Evolutionary conservation across 2,113 vertebrate genomes (phyloP).

Genomic region (Microcebus griseorufus): DNA sequence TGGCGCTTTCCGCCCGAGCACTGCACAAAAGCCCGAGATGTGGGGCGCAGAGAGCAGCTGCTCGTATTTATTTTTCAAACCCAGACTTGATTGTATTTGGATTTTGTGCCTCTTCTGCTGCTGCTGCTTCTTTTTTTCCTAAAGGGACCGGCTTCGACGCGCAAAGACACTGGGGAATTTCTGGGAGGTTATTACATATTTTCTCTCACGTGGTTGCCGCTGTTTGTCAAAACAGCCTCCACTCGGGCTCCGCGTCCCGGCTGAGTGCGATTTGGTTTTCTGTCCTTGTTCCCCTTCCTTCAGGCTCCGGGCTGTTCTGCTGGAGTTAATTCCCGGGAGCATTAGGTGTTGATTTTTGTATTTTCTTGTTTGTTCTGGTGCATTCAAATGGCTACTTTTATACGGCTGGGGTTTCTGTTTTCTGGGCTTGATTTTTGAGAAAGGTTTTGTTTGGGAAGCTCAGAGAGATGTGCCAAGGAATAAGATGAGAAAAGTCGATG

Average conservation of each 20-base stretch:
- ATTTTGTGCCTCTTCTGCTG: not conserved
- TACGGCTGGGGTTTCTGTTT: not conserved
- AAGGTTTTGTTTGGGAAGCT: not conserved
- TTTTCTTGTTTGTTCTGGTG: not conserved
- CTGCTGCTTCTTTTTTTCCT: not conserved
- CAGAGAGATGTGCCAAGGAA: not conserved
- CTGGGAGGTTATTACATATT: not conserved
- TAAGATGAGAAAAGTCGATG: not conserved
- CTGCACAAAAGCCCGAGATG: rapidly evolving
- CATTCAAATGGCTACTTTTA: not conserved
- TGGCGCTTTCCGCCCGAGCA: rapidly evolving
- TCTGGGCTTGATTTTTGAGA: not conserved
- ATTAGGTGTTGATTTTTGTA: not conserved
- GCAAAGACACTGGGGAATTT: not conserved
- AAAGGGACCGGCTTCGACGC: not conserved
- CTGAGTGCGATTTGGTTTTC: not conserved
- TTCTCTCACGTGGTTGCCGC: not conserved
- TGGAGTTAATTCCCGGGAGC: not conserved
- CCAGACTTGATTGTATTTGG: not conserved
- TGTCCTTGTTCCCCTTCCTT: not conserved
- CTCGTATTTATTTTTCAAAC: not conserved
- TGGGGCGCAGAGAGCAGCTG: not conserved
- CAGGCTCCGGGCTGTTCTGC: not conserved
- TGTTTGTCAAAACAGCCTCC: not conserved
- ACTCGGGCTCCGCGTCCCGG: not conserved